phyloP scores from a whole-genome alignment of 2,888 invertebrate genomes.

The Temnothorax ravouxi region DNA sequence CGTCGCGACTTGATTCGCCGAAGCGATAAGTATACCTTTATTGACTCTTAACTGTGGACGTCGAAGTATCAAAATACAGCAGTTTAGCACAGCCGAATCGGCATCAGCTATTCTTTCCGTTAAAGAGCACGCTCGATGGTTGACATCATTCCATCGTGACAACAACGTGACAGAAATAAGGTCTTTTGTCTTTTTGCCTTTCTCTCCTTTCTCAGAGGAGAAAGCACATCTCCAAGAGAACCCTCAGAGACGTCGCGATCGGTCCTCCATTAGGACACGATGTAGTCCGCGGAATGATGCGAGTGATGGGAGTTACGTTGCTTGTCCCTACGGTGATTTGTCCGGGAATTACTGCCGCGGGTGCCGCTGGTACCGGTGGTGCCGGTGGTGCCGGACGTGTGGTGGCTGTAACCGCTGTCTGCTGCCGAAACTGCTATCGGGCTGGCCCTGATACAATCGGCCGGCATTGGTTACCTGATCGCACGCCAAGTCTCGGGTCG shows the following conservation, averaged over 20 bases:
- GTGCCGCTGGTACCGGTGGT: conserved; percentile 88
- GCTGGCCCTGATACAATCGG: conserved; percentile 82
- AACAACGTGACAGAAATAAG: neutral
- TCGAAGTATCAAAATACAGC: conserved; percentile 52
- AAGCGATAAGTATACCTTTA: conserved; percentile 26
- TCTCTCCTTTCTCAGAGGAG: neutral
- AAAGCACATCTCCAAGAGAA: neutral
- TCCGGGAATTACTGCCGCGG: conserved; percentile 80
- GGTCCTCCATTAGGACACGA: conserved; percentile 79
- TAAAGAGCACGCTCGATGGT: neutral
- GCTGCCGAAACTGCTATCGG: conserved; percentile 92
- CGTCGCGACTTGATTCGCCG: neutral
- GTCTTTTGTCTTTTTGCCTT: neutral
- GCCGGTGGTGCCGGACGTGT: conserved; percentile 91
- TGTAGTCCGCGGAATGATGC: conserved; percentile 82
- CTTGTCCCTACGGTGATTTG: conserved; percentile 82
- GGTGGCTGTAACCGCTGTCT: conserved; percentile 95
- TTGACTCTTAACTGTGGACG: conserved; percentile 53
- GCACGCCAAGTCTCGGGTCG: conserved; percentile 74
- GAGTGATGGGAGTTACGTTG: conserved; percentile 83
- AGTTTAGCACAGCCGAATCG: conserved; percentile 49
- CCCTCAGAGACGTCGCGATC: neutral
- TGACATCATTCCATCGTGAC: neutral
- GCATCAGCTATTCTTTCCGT: conserved; percentile 11
- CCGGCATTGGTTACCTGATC: conserved; percentile 78